These are phyloP conservation scores for Edolisoma coerulescens DNA, from an alignment of 2,113 vertebrate species.

Conservation along the genomic window DNA sequence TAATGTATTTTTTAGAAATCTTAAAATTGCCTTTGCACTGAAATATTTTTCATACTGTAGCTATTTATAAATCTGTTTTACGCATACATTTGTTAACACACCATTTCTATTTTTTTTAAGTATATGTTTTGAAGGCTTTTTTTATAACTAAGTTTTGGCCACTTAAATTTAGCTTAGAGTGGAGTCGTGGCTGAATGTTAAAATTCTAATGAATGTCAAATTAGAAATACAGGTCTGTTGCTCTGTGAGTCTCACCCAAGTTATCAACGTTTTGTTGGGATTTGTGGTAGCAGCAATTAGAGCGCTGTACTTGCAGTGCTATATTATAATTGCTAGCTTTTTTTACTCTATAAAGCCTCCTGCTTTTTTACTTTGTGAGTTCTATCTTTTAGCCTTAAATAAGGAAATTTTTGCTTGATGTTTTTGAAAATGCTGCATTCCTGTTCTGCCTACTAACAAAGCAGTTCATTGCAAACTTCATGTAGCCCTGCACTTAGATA, in stretches of 20 bases:
- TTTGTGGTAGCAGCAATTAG: not conserved
- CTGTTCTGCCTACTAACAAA: conserved; percentile 34
- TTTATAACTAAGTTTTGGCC: conserved; percentile 70
- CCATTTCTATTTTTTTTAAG: conserved; percentile 72
- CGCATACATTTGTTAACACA: conserved; percentile 69
- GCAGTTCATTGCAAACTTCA: not conserved
- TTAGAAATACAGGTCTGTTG: not conserved
- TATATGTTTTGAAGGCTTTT: conserved; percentile 72
- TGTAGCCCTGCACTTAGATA: not conserved
- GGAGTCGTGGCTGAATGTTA: conserved; percentile 55
- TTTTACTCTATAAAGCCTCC: not conserved
- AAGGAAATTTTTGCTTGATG: conserved; percentile 38
- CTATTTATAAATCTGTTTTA: conserved; percentile 76
- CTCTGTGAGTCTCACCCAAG: not conserved
- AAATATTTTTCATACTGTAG: conserved; percentile 80
- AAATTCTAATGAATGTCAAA: conserved; percentile 47
- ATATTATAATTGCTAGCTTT: not conserved
- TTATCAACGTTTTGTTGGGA: not conserved
- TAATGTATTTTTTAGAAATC: conserved; percentile 79
- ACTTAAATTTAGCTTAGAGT: conserved; percentile 54
- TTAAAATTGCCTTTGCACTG: conserved; percentile 79
- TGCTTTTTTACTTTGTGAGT: conserved; percentile 49
- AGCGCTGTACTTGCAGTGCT: not conserved
- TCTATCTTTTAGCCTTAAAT: conserved; percentile 71
- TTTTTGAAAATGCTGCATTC: conserved; percentile 36